Base-by-base conservation (phyloP, 2,113 vertebrate genomes). In the Marmota monax region DNA sequence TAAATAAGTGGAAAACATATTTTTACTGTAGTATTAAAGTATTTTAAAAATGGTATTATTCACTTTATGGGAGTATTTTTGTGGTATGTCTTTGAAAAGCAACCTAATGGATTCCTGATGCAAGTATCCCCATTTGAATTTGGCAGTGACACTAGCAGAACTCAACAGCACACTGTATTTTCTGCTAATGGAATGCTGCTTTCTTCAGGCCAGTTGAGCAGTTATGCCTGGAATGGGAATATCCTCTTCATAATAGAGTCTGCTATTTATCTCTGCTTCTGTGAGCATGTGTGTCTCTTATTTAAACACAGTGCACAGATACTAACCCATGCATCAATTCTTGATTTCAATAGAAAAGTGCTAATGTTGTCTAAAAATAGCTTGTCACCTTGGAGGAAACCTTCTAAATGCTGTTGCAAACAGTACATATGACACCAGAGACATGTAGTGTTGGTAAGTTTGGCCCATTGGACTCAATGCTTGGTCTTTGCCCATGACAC, bases 211-310 rank as follows among this genome's bases (percentile, higher is more conserved):
- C 70, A 74, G 80, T 51, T 92, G 45, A 70, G 69, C 65, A 80
- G 42, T 12, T 10, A 32, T 3, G 3, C 25, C n/a, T 67, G 9
- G 45, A 82, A 74, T 11, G 32, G 3, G 42, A 25, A 67, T 82
- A 37, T 61, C 58, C 78, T 85, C 58, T 34, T 76, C 51, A 10
- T 42, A 70, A 58, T 8, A 73, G 42, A 69, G 87, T 84, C 83
- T 95, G 25, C 85, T 86, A 72, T 88, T 92, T 79, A 53, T 70
- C 65, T 67, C 90, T 76, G 22, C 5, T 42, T 53, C 82, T 88
- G 25, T 61, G 37, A 58, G 42, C 70, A 58, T 70, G 56, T 65
- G 27, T 25, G 58, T n/a, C 34, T 6, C 4, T 83, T 13, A 13
- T 70, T 86, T 85, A 94, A 82, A 85, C 7, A 70, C 79, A 70